These are phyloP conservation scores for Girardia tigrina DNA, from an alignment of 2,888 invertebrate species.

Conservation along the genomic window DNA sequence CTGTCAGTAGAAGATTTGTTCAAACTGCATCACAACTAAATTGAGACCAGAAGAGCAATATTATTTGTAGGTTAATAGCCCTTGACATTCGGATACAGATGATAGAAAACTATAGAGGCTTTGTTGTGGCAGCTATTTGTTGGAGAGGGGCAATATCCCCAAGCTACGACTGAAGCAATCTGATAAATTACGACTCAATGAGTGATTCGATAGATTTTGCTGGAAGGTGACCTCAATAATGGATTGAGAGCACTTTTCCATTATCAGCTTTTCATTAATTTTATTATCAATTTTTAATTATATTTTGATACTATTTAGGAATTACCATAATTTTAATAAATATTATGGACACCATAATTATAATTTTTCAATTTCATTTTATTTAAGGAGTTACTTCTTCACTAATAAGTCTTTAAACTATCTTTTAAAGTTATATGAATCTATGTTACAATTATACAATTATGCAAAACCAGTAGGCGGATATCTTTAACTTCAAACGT, in stretches of 20 bases:
- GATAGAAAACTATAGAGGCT: slow-evolving; percentile 5
- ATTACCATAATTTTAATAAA: too few relatives aligned
- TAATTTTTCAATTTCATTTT: too few relatives aligned
- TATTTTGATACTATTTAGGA: too few relatives aligned
- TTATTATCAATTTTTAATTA: neutral
- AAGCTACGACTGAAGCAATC: neutral
- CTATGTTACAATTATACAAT: too few relatives aligned
- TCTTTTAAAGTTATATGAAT: too few relatives aligned
- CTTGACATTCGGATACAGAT: slow-evolving; percentile 17
- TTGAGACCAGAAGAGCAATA: neutral
- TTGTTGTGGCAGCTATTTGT: slow-evolving; percentile 19
- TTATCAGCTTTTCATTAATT: neutral
- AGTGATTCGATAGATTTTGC: neutral
- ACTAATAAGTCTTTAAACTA: too few relatives aligned
- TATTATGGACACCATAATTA: too few relatives aligned
- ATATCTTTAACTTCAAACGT: too few relatives aligned
- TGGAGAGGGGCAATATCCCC: slow-evolving; percentile 1
- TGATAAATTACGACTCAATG: neutral
- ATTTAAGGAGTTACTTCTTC: too few relatives aligned
- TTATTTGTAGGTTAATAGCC: slow-evolving; percentile 16
- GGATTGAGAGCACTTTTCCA: slow-evolving; percentile 4
- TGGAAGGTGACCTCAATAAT: slow-evolving; percentile 1
- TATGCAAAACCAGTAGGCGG: too few relatives aligned
- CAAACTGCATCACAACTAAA: neutral
- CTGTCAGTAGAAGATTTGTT: neutral